phyloP scores from a whole-genome alignment of 2,797 vertebrate species.

The Sphenodon punctatus region DNA sequence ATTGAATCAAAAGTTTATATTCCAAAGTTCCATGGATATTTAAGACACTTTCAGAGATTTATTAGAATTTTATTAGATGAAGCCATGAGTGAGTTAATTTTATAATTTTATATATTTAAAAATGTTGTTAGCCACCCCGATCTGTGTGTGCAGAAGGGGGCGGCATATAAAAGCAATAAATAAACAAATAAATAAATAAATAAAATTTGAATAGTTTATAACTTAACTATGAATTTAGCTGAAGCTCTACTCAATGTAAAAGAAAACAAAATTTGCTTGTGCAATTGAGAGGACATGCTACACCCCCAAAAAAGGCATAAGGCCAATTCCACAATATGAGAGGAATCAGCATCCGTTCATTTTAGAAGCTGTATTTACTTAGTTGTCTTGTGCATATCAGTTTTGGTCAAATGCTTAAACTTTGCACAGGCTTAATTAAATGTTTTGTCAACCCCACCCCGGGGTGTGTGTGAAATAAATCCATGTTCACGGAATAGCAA shows the following conservation, averaged over 20 bases:
- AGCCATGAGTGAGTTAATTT: neutral
- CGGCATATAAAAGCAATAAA: too few relatives aligned
- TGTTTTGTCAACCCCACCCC: too few relatives aligned
- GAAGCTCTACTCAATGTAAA: neutral
- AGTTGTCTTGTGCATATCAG: neutral
- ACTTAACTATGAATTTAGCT: neutral
- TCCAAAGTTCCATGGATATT: neutral
- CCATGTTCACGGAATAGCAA: too few relatives aligned
- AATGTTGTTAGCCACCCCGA: too few relatives aligned
- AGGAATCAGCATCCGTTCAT: neutral
- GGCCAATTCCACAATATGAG: neutral
- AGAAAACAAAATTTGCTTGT: neutral
- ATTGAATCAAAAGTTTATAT: neutral
- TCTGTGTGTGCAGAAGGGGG: too few relatives aligned
- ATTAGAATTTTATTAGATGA: neutral
- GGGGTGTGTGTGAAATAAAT: too few relatives aligned
- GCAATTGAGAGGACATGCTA: too few relatives aligned
- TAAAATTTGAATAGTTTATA: too few relatives aligned
- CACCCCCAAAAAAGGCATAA: too few relatives aligned
- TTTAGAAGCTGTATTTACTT: neutral
- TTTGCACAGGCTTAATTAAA: neutral
- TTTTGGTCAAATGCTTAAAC: neutral
- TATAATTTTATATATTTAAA: too few relatives aligned
- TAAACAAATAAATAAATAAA: too few relatives aligned
- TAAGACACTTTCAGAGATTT: neutral